A percentile compares a stretch with the other conserved stretches of the same genome.
Evolutionary conservation across 2,888 invertebrate genomes (phyloP).

Genomic region (Dryadula phaetusa): DNA sequence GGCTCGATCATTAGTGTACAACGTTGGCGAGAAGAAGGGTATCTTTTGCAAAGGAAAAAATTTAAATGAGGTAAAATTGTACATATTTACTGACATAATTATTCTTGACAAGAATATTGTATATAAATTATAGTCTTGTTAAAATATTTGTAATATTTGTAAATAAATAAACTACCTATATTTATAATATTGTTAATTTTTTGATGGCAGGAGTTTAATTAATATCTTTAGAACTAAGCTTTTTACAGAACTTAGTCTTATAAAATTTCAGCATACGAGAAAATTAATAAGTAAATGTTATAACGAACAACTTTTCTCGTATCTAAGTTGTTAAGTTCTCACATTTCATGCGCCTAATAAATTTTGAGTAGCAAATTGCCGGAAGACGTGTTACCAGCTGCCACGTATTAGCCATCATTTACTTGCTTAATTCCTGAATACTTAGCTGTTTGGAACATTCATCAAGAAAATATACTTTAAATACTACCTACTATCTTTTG

Average conservation of each 20-base stretch:
- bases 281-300: slow-evolving; percentile 18
- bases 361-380: slow-evolving; percentile 40
- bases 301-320: slow-evolving; percentile 32
- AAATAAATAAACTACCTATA: neutral
- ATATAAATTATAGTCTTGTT: neutral
- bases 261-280: slow-evolving; percentile 13
- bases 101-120: neutral
- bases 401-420: slow-evolving; percentile 39
- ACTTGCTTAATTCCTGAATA: slow-evolving; percentile 27
- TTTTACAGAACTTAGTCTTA: slow-evolving; percentile 11
- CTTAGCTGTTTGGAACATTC: slow-evolving; percentile 12
- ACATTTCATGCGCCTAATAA: slow-evolving; percentile 42
- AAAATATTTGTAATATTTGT: no score
- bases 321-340: slow-evolving; percentile 37
- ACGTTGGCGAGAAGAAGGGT: slow-evolving; percentile 68
- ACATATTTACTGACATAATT: neutral
- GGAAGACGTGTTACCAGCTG: slow-evolving; percentile 36
- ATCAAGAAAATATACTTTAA: slow-evolving; percentile 6
- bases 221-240: slow-evolving; percentile 10
- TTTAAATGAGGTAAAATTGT: slow-evolving; percentile 58
- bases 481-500: neutral
- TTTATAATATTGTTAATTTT: neutral
- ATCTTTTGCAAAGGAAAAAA: slow-evolving; percentile 73
- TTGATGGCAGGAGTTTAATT: neutral
- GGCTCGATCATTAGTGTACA: slow-evolving; percentile 67